A percentile compares a stretch with the other conserved stretches of the same genome.
These are phyloP conservation scores for Dendrocincla fuliginosa DNA, from an alignment of 2,797 vertebrate genomes.

Conservation along the genomic window DNA sequence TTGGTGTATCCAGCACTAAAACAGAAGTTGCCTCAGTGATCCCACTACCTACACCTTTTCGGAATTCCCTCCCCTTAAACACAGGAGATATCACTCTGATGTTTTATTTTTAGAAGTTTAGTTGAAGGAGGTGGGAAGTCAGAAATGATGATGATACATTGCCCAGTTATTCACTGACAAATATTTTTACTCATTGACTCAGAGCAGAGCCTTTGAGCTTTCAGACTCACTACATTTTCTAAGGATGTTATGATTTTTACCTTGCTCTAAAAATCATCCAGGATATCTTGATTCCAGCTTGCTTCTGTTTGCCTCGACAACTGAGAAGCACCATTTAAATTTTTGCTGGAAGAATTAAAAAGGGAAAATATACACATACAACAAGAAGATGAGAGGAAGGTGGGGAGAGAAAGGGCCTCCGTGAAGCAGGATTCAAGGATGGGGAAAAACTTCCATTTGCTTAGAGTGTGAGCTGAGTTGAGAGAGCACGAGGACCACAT, in stretches of 20 bases:
- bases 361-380: not conserved
- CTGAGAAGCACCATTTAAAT: not conserved
- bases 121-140: not conserved
- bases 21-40: not conserved
- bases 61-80: not conserved
- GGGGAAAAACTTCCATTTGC: not conserved
- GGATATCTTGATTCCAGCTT: not conserved
- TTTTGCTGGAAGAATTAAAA: not conserved
- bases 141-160: not conserved
- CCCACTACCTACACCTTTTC: not conserved
- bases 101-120: not conserved
- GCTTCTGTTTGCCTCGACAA: not conserved
- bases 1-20: not conserved
- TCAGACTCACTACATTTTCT: not conserved
- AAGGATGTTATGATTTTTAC: not conserved
- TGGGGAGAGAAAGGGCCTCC: not conserved
- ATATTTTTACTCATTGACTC: not conserved
- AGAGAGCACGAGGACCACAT: not conserved
- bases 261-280: not conserved
- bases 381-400: not conserved
- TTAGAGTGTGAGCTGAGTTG: not conserved
- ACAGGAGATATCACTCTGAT: not conserved
- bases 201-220: not conserved
- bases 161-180: not conserved
- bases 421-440: not conserved